phyloP scores from a whole-genome alignment of 2,888 invertebrate genomes.

The Parnassius glacialis region DNA sequence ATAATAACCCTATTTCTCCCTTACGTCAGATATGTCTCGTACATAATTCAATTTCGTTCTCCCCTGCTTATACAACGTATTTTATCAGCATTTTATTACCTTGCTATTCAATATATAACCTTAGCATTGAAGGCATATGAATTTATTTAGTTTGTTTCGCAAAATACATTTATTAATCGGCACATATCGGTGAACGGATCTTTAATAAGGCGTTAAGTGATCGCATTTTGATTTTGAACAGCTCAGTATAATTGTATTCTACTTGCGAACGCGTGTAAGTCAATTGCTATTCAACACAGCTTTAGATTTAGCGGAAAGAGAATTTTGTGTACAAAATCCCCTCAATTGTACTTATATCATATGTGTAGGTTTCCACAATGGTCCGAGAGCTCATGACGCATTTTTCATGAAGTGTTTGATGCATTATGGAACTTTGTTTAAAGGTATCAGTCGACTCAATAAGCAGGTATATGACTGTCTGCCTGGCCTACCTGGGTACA shows the following conservation, averaged over 20 bases:
- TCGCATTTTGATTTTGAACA: conserved; percentile 16
- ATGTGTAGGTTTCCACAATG: too few relatives aligned
- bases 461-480: too few relatives aligned
- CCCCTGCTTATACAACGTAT: neutral
- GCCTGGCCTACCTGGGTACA: too few relatives aligned
- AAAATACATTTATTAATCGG: conserved; percentile 13
- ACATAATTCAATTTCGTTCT: conserved; percentile 12
- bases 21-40: conserved; percentile 1
- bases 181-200: conserved; percentile 13
- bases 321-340: too few relatives aligned
- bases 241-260: conserved; percentile 14
- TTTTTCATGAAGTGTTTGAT: too few relatives aligned
- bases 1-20: neutral
- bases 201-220: conserved; percentile 19
- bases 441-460: too few relatives aligned
- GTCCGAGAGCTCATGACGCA: too few relatives aligned
- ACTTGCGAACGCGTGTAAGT: conserved; percentile 1
- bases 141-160: neutral
- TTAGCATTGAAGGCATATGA: neutral
- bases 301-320: neutral
- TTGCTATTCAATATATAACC: neutral
- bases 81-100: neutral
- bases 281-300: conserved; percentile 10
- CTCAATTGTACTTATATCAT: too few relatives aligned
- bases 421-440: too few relatives aligned